Base-by-base conservation (phyloP, 1,140 invertebrate species). In the Drosophila ogumai region DNA sequence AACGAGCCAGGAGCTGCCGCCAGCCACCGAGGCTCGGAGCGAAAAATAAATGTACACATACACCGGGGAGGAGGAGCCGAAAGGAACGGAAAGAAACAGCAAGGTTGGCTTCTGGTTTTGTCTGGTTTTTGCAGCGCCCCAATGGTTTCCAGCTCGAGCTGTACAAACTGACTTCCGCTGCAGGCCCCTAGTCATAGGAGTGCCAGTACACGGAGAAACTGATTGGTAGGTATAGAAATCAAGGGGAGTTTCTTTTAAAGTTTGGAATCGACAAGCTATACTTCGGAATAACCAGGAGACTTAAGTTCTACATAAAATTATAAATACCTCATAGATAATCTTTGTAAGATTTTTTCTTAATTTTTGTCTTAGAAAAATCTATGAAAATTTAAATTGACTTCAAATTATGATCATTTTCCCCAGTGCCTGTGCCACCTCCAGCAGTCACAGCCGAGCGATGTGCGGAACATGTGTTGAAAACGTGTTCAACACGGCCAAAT, bases 381-480 rank as follows among this genome's bases (percentile, higher is more conserved):
- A n/a, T n/a, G n/a, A n/a, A n/a, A n/a, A n/a, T n/a, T n/a, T n/a
- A n/a, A n/a, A n/a, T n/a, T 32, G 15, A n/a, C 4, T 3, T 31
- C 8, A 31, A 4, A 31, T 10, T 7, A 6, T 6, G 15, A n/a
- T 13, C 34, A 40, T 47, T 52, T 52, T 13, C 12, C 6, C 52
- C 63, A 47, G 49, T 65, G 31, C n/a, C 32, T 69, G 31, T 57
- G 46, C 63, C 44, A 75, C 47, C 65, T 50, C 46, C 68, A 67
- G 59, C 75, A 71, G 63, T 81, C 69, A 68, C 66, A 82, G 81
- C 61, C 81, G 56, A 80, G 52, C 34, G 15, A 64, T 75, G 75
- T 80, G 79, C 86, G 84, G 80, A 84, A 87, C 84, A 87, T 84
- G 84, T 87, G 84, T 87, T 88, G 84, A 88, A 74, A 80, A 87